These are phyloP conservation scores for Dinocampus coccinellae DNA, from an alignment of 2,888 invertebrate genomes.

Conservation along the genomic window DNA sequence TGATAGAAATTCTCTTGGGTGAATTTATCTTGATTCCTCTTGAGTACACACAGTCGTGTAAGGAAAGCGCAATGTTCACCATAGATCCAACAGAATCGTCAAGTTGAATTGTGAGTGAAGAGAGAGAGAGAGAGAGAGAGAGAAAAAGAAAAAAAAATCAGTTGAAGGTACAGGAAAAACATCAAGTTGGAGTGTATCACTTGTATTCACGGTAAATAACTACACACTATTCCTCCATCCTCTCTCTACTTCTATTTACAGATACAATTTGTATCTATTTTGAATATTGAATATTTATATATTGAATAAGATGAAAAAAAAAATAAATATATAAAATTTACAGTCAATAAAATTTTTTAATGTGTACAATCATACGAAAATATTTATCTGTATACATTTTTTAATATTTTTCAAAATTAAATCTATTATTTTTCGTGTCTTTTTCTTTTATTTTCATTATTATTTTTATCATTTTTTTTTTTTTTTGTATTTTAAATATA, in stretches of 20 bases:
- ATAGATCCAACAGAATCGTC: background rate
- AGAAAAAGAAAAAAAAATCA: background rate
- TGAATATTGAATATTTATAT: background rate
- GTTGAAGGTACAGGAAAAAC: too few species aligned
- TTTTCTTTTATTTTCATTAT: constrained; percentile 21
- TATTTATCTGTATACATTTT: background rate
- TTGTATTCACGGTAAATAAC: constrained; percentile 10
- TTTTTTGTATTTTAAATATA: too few species aligned
- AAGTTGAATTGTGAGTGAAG: background rate
- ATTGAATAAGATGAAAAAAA: background rate
- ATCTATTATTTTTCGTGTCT: constrained; percentile 26
- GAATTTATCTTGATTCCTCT: background rate
- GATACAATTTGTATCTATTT: background rate
- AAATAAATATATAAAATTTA: background rate
- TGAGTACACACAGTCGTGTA: background rate
- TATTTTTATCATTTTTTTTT: constrained; percentile 1
- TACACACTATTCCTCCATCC: constrained; percentile 8
- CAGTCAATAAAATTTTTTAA: background rate
- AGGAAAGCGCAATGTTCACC: background rate
- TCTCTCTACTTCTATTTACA: background rate
- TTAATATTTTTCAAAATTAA: background rate
- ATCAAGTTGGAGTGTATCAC: background rate
- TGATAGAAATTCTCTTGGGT: constrained; percentile 12
- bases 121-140: background rate
- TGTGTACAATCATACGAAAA: background rate